Percentiles rank a stretch among this genome's conserved stretches.
Conservation (phyloP, 2,797 vertebrate species). For the Pteronotus mesoamericanus region DNA sequence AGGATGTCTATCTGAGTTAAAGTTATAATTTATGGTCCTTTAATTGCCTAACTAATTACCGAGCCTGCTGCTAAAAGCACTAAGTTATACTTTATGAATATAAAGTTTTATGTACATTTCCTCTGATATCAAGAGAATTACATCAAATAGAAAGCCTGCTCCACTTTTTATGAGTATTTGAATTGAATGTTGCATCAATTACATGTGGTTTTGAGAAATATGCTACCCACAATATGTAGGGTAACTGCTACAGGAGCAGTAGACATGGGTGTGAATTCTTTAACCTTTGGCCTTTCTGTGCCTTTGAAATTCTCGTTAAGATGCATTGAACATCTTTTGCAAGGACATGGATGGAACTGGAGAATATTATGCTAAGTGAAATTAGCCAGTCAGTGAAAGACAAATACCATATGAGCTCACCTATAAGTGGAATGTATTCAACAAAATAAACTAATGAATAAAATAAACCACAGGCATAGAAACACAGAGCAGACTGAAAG, state of each 20-base stretch:
- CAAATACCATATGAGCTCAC: too few relatives aligned
- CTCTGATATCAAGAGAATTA: constrained; percentile 59
- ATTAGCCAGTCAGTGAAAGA: too few relatives aligned
- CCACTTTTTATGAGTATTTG: constrained; percentile 41
- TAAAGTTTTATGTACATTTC: constrained; percentile 67
- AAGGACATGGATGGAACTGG: too few relatives aligned
- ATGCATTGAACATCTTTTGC: neutral
- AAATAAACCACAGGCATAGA: too few relatives aligned
- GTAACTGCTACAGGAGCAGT: neutral
- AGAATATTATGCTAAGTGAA: too few relatives aligned
- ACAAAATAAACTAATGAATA: too few relatives aligned
- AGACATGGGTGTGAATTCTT: neutral
- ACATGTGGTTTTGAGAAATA: constrained; percentile 40
- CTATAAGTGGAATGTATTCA: too few relatives aligned
- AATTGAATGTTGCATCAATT: constrained; percentile 36
- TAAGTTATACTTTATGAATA: constrained; percentile 70
- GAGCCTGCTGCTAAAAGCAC: constrained; percentile 72
- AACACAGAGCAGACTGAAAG: too few relatives aligned
- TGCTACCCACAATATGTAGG: neutral
- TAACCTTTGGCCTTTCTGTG: neutral
- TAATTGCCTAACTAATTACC: constrained; percentile 72
- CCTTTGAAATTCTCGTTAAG: constrained; percentile 9
- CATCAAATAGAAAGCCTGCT: constrained; percentile 47
- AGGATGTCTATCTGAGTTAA: constrained; percentile 65
- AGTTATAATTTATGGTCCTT: constrained; percentile 67